Base-by-base conservation (phyloP, 2,797 vertebrate species). In the Lepus townsendii region DNA sequence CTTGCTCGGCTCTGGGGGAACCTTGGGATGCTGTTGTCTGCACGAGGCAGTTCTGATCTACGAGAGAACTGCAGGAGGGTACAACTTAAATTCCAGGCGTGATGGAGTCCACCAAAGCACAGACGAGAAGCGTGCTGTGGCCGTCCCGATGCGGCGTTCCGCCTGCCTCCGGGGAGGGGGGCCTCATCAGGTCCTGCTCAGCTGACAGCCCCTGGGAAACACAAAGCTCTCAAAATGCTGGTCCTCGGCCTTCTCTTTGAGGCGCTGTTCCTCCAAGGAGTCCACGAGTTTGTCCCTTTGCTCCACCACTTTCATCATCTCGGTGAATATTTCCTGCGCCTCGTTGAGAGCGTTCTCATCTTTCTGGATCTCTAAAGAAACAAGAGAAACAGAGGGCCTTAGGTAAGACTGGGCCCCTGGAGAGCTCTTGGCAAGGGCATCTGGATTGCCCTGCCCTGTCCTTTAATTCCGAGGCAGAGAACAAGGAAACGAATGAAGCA, bases 261-360 rank as follows among this genome's bases (percentile, higher is more conserved):
- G 93, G 62, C 99, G 98, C 96, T 99, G 99, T 94, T 99, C 98
- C 93, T 99, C 99, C 92, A 99, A 98, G 27, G 98, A 93, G 19
- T 98, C 98, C 0, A 99, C 98, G 0, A 99, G 97, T 90, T 96
- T 98, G 97, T 99, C 99, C 79, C 99, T 98, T 93, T 98, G 98
- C 98, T 99, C 99, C 93, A 99, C 98, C 42, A 99, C 99, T 97
- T 98, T 99, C 99, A 99, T 99, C 98, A 99, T 99, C 98, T 99
- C 98, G 0, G 97, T 91, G 97, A 99, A 98, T 95, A 99, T 98
- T 97, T 97, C 98, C 96, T 98, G 97, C 91, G 97, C 97, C 96
- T 99, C 98, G 1, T 96, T 98, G 75, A 98, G 98, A 96, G 99
- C 98, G 0, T 88, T 89, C 95, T 98, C 97, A 35, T 98, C 95